Evolutionary conservation across 2,888 invertebrate genomes (phyloP).

Genomic region (Epicampocera succincta): DNA sequence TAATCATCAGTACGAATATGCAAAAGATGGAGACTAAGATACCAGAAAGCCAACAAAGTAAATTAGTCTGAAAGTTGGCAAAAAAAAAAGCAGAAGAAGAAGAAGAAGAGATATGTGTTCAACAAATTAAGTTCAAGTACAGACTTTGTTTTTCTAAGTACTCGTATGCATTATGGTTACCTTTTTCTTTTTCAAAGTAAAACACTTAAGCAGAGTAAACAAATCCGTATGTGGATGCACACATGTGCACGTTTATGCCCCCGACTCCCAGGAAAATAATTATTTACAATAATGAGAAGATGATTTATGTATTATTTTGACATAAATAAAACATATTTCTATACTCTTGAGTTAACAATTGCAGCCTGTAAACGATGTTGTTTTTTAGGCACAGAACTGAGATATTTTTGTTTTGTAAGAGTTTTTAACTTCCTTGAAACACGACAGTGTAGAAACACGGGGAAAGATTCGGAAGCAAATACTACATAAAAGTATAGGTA

Average conservation of each 20-base stretch:
- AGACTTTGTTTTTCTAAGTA: conserved; percentile 31
- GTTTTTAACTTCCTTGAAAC: no score
- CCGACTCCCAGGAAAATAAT: neutral
- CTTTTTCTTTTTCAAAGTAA: neutral
- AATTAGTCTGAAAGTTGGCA: neutral
- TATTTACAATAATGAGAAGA: conserved; percentile 17
- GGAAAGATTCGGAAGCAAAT: no score
- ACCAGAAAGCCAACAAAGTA: conserved; percentile 7
- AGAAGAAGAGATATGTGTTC: neutral
- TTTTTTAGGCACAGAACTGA: no score
- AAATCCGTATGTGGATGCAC: no score
- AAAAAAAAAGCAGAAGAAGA: no score
- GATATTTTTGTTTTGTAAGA: no score
- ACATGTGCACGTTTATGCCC: neutral
- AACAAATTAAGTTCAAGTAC: conserved; percentile 40
- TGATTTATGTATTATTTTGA: conserved; percentile 23
- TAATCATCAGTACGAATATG: conserved; percentile 27
- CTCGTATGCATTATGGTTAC: neutral
- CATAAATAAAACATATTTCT: neutral
- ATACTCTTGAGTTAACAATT: no score
- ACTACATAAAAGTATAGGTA: no score
- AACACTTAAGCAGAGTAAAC: neutral
- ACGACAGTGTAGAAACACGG: no score
- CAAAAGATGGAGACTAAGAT: conserved; percentile 19
- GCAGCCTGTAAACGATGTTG: no score